phyloP scores from a whole-genome alignment of 1,140 invertebrate genomes.

The Zophobas morio region DNA sequence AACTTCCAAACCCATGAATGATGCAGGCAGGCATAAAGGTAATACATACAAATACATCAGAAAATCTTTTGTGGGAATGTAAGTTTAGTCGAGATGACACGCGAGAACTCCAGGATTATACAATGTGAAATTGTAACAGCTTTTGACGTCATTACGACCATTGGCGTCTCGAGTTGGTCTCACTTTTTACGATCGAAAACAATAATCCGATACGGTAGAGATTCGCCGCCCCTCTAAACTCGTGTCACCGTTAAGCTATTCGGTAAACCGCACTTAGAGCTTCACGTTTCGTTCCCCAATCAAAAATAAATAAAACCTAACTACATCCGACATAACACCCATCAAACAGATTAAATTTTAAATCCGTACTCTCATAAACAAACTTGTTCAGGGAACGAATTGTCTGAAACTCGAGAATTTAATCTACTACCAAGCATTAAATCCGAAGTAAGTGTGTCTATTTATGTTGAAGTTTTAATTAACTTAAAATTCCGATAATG shows the following conservation, averaged over 20 bases:
- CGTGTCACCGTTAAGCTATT: too few relatives aligned
- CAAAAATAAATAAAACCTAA: not conserved
- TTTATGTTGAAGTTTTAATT: conserved; percentile 18
- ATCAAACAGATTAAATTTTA: not conserved
- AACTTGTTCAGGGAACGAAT: conserved; percentile 2
- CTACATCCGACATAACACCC: not conserved
- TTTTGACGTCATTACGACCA: too few relatives aligned
- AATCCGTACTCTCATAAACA: not conserved
- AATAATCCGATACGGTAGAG: too few relatives aligned
- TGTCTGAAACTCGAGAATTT: conserved; percentile 15
- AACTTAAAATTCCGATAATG: conserved; percentile 23
- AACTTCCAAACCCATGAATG: conserved; percentile 16
- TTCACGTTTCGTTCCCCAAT: not conserved
- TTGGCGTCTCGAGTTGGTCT: too few relatives aligned
- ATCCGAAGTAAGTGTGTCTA: conserved; percentile 26
- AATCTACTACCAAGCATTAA: conserved; percentile 14
- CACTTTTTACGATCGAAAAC: too few relatives aligned
- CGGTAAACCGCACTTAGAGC: too few relatives aligned
- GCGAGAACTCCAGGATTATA: too few relatives aligned
- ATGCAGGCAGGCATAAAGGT: conserved; percentile 15
- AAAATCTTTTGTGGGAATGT: not conserved
- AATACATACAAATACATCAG: conserved; percentile 1
- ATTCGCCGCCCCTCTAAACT: too few relatives aligned
- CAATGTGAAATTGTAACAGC: too few relatives aligned
- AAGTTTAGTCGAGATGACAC: not conserved